A percentile compares a stretch with the other conserved stretches of the same genome.
Conservation (phyloP, 2,797 vertebrate species). For the Microctenopoma lineatum region DNA sequence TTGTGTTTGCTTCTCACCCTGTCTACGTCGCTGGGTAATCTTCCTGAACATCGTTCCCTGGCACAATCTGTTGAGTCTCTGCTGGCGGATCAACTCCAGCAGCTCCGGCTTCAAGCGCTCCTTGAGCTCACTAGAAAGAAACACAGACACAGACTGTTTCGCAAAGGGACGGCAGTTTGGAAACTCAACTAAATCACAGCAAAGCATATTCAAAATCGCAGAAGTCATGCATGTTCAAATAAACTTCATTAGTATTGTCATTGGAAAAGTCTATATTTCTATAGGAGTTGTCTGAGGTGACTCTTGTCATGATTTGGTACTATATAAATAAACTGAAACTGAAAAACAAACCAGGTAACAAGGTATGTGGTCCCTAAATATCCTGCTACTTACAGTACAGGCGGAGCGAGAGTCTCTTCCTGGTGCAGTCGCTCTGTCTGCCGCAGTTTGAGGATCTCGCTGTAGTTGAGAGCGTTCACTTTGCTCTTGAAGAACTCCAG, state of each 20-base stretch:
- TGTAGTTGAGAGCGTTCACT: slow-evolving; percentile 92
- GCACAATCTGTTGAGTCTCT: slow-evolving; percentile 92
- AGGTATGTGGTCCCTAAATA: neutral
- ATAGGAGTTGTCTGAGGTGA: no score
- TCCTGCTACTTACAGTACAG: slow-evolving; percentile 84
- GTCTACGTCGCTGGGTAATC: slow-evolving; percentile 94
- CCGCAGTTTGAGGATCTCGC: slow-evolving; percentile 94
- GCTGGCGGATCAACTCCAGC: slow-evolving; percentile 92
- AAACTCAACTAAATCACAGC: neutral
- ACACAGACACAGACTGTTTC: neutral
- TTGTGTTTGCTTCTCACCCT: slow-evolving; percentile 81
- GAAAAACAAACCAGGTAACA: no score
- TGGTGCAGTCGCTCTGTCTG: slow-evolving; percentile 95
- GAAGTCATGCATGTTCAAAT: no score
- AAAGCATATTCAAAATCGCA: no score
- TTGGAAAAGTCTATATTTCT: no score
- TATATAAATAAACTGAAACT: no score
- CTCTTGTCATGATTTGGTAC: no score
- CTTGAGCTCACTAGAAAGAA: slow-evolving; percentile 87
- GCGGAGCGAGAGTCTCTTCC: slow-evolving; percentile 93
- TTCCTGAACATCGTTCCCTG: slow-evolving; percentile 95
- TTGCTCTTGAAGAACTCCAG: slow-evolving; percentile 96
- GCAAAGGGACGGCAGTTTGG: no score
- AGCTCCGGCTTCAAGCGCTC: slow-evolving; percentile 95
- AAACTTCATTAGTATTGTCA: no score